Evolutionary conservation across 2,113 vertebrate species (phyloP).

Genomic region (Phoxinus phoxinus): DNA sequence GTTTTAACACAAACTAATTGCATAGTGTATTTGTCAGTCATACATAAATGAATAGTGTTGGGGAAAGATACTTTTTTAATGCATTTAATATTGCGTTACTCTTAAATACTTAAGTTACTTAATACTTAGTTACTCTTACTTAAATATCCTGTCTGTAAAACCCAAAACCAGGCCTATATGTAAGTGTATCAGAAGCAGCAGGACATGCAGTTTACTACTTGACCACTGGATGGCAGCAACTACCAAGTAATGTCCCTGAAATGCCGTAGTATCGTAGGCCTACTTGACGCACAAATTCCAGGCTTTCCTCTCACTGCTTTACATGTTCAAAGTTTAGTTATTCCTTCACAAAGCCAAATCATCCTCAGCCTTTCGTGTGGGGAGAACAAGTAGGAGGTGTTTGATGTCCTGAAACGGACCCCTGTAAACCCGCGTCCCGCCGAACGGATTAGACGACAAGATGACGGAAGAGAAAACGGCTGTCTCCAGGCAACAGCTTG

Average conservation of each 20-base stretch:
- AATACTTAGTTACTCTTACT: too few species aligned
- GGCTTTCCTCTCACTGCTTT: neutral
- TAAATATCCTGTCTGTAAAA: too few species aligned
- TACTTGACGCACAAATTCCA: neutral
- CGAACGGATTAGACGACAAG: conserved; percentile 27
- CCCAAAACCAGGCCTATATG: neutral
- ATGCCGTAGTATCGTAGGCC: neutral
- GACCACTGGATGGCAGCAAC: conserved; percentile 5
- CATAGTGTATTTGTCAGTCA: too few species aligned
- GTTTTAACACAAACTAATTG: too few species aligned
- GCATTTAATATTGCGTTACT: too few species aligned
- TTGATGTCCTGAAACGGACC: conserved; percentile 15
- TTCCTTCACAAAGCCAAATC: neutral
- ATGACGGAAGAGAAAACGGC: conserved; percentile 12
- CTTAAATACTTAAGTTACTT: too few species aligned
- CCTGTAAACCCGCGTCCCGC: conserved; percentile 22
- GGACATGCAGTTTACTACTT: neutral
- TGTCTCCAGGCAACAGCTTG: conserved; percentile 53
- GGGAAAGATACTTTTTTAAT: too few species aligned
- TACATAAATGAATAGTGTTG: too few species aligned
- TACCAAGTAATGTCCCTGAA: neutral
- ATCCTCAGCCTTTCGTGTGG: conserved; percentile 2
- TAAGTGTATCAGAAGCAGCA: neutral
- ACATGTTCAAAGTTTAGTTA: neutral
- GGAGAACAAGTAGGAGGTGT: neutral